Base-by-base conservation (phyloP, 2,797 vertebrate species). In the Chiroxiphia lanceolata region DNA sequence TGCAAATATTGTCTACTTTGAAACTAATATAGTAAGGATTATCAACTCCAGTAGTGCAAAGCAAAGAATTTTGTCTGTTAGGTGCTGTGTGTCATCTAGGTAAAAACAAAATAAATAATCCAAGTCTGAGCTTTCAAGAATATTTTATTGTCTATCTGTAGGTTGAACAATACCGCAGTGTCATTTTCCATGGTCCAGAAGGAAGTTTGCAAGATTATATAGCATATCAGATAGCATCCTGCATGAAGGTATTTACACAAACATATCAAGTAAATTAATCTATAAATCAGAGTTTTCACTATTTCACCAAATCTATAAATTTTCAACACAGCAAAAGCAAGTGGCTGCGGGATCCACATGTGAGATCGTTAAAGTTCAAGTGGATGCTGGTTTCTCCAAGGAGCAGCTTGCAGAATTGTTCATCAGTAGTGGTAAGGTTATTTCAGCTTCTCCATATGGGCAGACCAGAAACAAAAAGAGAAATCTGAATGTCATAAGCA, bases 161-260 rank as follows among this genome's bases (percentile, higher is more conserved):
- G 99, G 99, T 99, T 88, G 99, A 99, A 89, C 99, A 99, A 74
- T 99, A 99, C 48, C 98, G 96, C 44, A 99, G 98, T 94, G 98
- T 99, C 65, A 99, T 99, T 97, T 99, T 99, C 86, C 99, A 99
- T 14, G 99, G 99, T 86, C 98, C 99, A 54, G 99, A 99, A 97
- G 99, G 99, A 96, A 99, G 99, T 97, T 98, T 99, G 91, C 99
- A 99, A 97, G 99, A 99, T 92, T 98, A 99, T 92, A 97, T 99
- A 77, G 99, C 98, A 11, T 89, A 96, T 88, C 98, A 99, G 97
- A 98, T 99, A 51, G 98, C 99, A 3, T 96, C 97, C 96, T 99
- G 98, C 97, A 98, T 99, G 93, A 99, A 99, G 98, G 99, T 99
- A 98, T 61, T n/a, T 25, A 50, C 61, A 61, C 45, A 86, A 79